Evolutionary conservation across 1,140 invertebrate genomes (phyloP), one percentile per base, ranked within the genome.

Genomic region (Idris sp.): DNA sequence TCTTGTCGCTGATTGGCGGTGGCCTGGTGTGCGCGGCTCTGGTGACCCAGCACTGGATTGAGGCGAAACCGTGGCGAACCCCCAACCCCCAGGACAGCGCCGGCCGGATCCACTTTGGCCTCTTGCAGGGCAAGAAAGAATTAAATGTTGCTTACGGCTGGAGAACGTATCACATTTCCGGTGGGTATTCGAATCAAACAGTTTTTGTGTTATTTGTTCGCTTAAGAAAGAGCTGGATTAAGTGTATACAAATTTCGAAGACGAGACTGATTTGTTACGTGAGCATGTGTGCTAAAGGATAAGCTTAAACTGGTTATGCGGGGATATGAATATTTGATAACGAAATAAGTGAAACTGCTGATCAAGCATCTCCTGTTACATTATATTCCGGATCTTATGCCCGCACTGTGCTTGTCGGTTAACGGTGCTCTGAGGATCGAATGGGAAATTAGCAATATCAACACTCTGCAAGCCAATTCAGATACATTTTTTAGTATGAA

Each of bases 41-140:
- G 51, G 95, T 94, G 0, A 97, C 96, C 0, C 93, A 95, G 75
- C 92, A 95, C 76, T 98, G 97, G 97, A 91, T 96, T 0, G 91
- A 92, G 19, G 93, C 95, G 0, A 89, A 88, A 59, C 94, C 95
- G 1, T 90, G 91, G 36, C 85, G 92, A 59, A 89, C 89, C 0
- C 89, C 89, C 0, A 93, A 93, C 81, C 90, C 92, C 0, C 71
- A 88, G 36, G 90, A 93, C 73, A 95, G 93, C 31, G 92, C 92
- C 38, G 95, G 94, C 1, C 89, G 90, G 71, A 91, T 97, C 31
- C 90, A 93, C 79, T 94, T 96, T 78, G 96, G 96, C 0, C 88
- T 97, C 0, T 94, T 97, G 78, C 90, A 93, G 68, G 95, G 96
- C 0, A 92, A 91, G 49, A 95, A 96, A 82, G 91, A 93, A 64